Conservation (phyloP, 2,888 invertebrate species). For the Caenorhabditis zanzibari region DNA sequence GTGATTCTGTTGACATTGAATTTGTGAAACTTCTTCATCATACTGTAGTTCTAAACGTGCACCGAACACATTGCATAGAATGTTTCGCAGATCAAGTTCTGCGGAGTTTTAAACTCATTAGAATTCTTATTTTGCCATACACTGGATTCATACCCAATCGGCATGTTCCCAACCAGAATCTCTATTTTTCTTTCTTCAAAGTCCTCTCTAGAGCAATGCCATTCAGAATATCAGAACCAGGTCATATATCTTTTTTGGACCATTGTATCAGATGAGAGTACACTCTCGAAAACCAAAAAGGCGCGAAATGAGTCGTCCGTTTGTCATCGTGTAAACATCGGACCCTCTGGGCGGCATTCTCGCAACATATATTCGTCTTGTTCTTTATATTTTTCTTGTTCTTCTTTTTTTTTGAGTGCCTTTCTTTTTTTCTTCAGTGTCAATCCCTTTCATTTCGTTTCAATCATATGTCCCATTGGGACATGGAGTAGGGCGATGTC, state of each 20-base stretch:
- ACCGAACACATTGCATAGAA: too few species aligned
- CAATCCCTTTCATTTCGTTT: conserved; percentile 53
- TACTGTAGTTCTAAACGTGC: conserved; percentile 8
- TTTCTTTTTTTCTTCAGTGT: conserved; percentile 16
- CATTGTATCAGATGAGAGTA: conserved; percentile 5
- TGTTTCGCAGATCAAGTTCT: too few species aligned
- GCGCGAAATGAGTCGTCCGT: conserved; percentile 57
- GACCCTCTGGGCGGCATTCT: conserved; percentile 49
- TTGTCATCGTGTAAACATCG: conserved; percentile 63
- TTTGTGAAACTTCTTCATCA: not conserved
- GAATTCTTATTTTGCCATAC: too few species aligned
- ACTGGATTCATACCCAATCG: not conserved
- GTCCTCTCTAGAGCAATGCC: not conserved
- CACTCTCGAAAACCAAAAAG: conserved; percentile 41
- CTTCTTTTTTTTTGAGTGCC: conserved; percentile 12
- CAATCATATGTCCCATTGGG: conserved; percentile 54
- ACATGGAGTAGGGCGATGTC: conserved; percentile 1
- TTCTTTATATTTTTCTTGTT: conserved; percentile 38
- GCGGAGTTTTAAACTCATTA: too few species aligned
- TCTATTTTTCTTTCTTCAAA: not conserved
- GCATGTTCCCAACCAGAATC: not conserved
- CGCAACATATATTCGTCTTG: conserved; percentile 47
- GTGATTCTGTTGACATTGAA: not conserved
- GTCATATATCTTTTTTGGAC: conserved; percentile 7
- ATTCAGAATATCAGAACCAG: not conserved